phyloP scores from a whole-genome alignment of 1,140 invertebrate genomes.

The Caenorhabditis brenneri region DNA sequence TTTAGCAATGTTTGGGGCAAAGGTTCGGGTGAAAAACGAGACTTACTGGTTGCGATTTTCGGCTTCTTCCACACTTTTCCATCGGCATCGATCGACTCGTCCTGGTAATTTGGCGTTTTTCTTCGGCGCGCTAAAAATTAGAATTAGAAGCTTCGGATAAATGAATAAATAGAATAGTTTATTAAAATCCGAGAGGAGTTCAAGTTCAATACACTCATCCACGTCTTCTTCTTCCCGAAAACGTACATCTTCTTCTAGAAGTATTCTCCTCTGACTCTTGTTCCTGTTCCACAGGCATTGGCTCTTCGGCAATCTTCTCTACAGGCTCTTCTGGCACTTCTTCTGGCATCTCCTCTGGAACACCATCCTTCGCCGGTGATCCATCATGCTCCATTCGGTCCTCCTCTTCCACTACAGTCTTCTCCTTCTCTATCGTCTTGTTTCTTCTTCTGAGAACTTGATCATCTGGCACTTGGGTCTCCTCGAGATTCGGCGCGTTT shows the following conservation, averaged over 20 bases:
- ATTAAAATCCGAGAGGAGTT: no score
- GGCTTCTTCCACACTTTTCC: slow-evolving; percentile 19
- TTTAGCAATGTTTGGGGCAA: background rate
- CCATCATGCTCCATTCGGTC: background rate
- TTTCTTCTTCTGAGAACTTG: background rate
- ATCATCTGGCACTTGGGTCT: background rate
- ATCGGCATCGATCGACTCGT: background rate
- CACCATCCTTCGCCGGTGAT: background rate
- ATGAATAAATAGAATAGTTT: no score
- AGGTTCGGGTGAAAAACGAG: background rate
- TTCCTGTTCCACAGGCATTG: background rate
- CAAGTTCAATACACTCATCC: no score
- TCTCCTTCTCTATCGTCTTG: no score
- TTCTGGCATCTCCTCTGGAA: background rate
- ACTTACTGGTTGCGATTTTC: background rate
- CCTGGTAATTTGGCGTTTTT: background rate
- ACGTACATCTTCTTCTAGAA: background rate
- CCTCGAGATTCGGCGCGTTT: background rate
- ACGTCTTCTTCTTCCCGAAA: no score
- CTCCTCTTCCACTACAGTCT: background rate
- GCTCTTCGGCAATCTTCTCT: background rate
- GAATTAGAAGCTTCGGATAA: background rate
- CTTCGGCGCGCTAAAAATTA: background rate
- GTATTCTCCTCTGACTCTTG: background rate
- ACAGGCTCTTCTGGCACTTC: background rate